Evolutionary conservation across 2,113 vertebrate genomes (phyloP), one percentile per base, ranked within the genome.

Genomic region (Sylvilagus bachmani): DNA sequence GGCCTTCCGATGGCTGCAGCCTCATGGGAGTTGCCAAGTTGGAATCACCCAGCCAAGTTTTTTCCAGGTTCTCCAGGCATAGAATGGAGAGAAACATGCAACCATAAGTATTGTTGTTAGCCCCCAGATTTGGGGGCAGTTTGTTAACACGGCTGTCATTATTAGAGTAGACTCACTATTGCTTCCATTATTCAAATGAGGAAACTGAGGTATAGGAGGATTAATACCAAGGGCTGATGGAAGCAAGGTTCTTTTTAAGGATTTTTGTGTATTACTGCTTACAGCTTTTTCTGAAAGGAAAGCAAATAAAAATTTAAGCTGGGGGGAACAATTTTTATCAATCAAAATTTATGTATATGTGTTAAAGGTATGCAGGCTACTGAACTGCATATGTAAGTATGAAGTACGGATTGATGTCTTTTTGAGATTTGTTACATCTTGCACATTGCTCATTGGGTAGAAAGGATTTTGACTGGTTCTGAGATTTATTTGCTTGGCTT

Each of bases 331-430:
- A 44, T 85, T 85, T 91, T 82, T 44, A 71, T n/a, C 31, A 44
- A 14, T 69, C 24, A 93, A 44, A 90, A 58, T 93, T 84, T 94
- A 29, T 62, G 67, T 73, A 94, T 79, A 62, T 88, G 29, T 88
- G 36, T 31, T 88, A 91, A 69, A 87, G 44, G 49, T 10, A 11
- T 36, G 9, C 62, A 24, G 16, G 9, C 19, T 69, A 51, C 13
- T 16, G 33, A 69, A 85, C 11, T 85, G 8, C 33, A 27, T 36
- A 1, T 33, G 5, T 75, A 64, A 90, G 19, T 70, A 64, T 10
- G n/a, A 87, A 90, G 80, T 22, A 8, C 25, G 3, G 8, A 24
- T 3, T 58, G 29, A 71, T 67, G 36, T 44, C 61, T 74, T 24
- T 51, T 84, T 90, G 71, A 91, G 44, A n/a, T 83, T 88, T 86